Percentiles rank a stretch among this genome's conserved stretches.
phyloP scores from a whole-genome alignment of 1,140 invertebrate species.

The Sarcophaga peregrina region DNA sequence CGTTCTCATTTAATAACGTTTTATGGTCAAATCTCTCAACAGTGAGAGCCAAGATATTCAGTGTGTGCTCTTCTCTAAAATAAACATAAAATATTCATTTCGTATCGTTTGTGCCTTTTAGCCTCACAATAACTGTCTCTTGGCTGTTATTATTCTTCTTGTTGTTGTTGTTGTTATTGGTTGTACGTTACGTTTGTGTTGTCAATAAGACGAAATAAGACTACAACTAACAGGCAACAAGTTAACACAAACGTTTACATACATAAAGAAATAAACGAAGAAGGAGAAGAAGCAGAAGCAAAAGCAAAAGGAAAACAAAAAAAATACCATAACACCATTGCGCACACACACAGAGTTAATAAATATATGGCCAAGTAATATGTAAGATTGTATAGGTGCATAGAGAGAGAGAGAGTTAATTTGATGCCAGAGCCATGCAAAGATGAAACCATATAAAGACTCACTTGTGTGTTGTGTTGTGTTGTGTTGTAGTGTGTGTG shows the following conservation, averaged over 20 bases:
- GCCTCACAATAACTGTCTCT: not conserved
- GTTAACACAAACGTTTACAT: no score
- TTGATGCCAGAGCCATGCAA: not conserved
- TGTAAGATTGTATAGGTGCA: not conserved
- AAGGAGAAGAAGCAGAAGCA: no score
- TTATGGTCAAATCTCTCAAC: no score
- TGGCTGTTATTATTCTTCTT: no score
- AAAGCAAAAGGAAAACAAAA: no score
- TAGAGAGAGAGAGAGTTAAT: not conserved
- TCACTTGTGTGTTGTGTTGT: not conserved
- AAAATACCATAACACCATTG: not conserved
- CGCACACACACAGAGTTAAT: slow-evolving; percentile 1
- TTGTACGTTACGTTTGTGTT: not conserved
- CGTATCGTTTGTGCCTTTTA: not conserved
- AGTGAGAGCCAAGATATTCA: no score
- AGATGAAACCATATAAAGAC: slow-evolving; percentile 40
- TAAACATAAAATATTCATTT: slow-evolving; percentile 1
- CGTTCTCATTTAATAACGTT: no score
- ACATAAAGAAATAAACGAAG: no score
- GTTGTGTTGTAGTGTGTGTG: no score
- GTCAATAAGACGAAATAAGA: not conserved
- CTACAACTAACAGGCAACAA: no score
- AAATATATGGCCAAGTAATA: not conserved
- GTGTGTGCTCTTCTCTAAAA: not conserved
- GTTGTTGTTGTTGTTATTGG: not conserved